A percentile compares a stretch with the other conserved stretches of the same genome.
phyloP scores from a whole-genome alignment of 2,888 invertebrate species.

The Taphrorychus bicolor region DNA sequence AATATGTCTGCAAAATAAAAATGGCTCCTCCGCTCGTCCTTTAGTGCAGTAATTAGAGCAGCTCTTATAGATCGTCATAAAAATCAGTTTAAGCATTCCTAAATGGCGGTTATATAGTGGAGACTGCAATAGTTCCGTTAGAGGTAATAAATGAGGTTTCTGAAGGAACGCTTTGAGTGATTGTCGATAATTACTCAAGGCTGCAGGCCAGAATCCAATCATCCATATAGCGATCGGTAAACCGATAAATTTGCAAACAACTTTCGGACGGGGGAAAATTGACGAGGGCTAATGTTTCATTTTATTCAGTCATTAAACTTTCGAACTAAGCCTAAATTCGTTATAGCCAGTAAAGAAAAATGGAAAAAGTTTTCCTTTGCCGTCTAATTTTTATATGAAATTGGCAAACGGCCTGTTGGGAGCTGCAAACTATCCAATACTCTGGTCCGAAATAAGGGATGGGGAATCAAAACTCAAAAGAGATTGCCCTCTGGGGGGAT shows the following conservation, averaged over 20 bases:
- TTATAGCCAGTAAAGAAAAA: background rate
- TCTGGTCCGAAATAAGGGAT: background rate
- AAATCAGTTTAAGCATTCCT: slow-evolving; percentile 1
- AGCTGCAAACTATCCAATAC: background rate
- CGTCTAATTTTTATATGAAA: slow-evolving; percentile 2
- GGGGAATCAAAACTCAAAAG: background rate
- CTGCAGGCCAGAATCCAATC: background rate
- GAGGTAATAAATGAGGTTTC: background rate
- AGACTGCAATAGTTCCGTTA: background rate
- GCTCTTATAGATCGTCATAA: background rate
- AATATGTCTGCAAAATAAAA: slow-evolving; percentile 2
- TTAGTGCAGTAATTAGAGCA: background rate
- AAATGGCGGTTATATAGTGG: no score
- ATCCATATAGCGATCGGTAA: slow-evolving; percentile 2
- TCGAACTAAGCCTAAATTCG: slow-evolving; percentile 1
- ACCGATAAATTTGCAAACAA: slow-evolving; percentile 6
- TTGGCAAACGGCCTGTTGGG: background rate
- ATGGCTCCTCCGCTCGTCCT: background rate
- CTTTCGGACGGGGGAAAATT: slow-evolving; percentile 4
- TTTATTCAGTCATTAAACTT: slow-evolving; percentile 12
- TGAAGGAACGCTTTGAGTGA: background rate
- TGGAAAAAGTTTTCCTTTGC: background rate
- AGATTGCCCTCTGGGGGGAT: background rate
- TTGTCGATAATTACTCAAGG: background rate
- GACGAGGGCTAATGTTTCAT: slow-evolving; percentile 8